A percentile compares a stretch with the other conserved stretches of the same genome.
Evolutionary conservation across 2,888 invertebrate species (phyloP).

Genomic region (Cheilosia vulpina): DNA sequence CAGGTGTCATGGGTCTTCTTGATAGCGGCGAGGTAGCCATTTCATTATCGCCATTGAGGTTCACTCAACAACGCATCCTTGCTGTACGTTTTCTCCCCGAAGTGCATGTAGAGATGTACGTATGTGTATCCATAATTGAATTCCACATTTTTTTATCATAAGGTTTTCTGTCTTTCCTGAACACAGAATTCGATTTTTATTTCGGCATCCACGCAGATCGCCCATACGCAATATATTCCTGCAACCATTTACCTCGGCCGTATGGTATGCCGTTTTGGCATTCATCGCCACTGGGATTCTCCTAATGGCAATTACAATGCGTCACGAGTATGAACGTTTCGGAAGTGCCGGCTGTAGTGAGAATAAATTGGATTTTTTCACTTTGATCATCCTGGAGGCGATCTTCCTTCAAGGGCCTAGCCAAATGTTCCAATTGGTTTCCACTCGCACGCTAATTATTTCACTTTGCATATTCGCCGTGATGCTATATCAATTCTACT

Average conservation of each 20-base stretch:
- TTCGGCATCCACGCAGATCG: conserved; percentile 80
- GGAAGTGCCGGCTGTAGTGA: conserved; percentile 46
- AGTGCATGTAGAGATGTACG: conserved; percentile 80
- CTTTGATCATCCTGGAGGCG: conserved; percentile 80
- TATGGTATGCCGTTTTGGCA: conserved; percentile 80
- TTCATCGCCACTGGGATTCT: conserved; percentile 76
- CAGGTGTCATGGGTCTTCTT: conserved; percentile 79
- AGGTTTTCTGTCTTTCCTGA: conserved; percentile 12
- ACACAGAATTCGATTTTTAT: conserved; percentile 79
- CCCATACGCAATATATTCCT: conserved; percentile 81
- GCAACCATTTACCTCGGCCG: conserved; percentile 79
- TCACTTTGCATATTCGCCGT: conserved; percentile 79
- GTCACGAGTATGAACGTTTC: conserved; percentile 76
- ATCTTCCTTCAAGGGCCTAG: conserved; percentile 81
- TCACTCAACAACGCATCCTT: conserved; percentile 76
- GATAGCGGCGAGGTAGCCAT: conserved; percentile 76
- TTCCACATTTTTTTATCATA: conserved; percentile 12
- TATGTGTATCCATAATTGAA: conserved; percentile 73
- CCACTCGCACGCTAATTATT: conserved; percentile 79
- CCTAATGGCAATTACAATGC: conserved; percentile 78
- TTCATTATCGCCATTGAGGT: conserved; percentile 79
- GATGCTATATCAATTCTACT: conserved; percentile 81
- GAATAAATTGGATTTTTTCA: conserved; percentile 77
- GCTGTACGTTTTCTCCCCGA: conserved; percentile 77
- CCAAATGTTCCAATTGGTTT: conserved; percentile 77